Evolutionary conservation across 2,797 vertebrate species (phyloP), one percentile per base, ranked within the genome.

Genomic region (Sebastes matsubarae): DNA sequence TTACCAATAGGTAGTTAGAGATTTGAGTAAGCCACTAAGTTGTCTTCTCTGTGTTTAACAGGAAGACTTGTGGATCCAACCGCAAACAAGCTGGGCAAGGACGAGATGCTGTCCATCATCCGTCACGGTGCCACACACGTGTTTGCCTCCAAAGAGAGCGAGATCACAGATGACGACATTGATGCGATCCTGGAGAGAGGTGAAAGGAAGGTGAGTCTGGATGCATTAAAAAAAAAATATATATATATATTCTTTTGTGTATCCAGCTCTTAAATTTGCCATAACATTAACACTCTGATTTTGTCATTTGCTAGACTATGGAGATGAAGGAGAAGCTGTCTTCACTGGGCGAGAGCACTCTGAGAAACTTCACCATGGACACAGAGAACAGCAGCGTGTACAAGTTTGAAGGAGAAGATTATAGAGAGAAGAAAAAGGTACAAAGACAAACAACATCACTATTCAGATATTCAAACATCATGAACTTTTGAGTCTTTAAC

Each of bases 351-450:
- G 98, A 99, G 94, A 97, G 98, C 90, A 96, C 97, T 1, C 95
- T 99, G 88, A 97, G 97, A 90, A 99, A 99, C 93, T 99, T 99
- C 85, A 99, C 98, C 46, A 97, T 99, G 97, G 99, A 99, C 87
- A 98, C 98, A 0, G 99, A 99, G 73, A 98, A 97, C 71, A 96
- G 97, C 75, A 96, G 98, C 1, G 99, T 99, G 55, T 99, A 99
- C 93, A 99, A 97, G 36, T 99, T 99, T 75, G 98, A 99, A 95
- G 98, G 99, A 22, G 99, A 99, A 92, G 99, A 99, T 95, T 99
- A 99, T 91, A 96, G 99, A 94, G 99, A 99, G 93, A 99, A 99
- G 93, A 99, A 99, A 88, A 99, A 99, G 97, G 99, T 99, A 92
- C 46, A 60, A 30, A 6, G 2, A 16, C 7, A 5, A 6, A 13